Base-by-base conservation (phyloP, 2,113 vertebrate genomes). In the Maccullochella peelii region DNA sequence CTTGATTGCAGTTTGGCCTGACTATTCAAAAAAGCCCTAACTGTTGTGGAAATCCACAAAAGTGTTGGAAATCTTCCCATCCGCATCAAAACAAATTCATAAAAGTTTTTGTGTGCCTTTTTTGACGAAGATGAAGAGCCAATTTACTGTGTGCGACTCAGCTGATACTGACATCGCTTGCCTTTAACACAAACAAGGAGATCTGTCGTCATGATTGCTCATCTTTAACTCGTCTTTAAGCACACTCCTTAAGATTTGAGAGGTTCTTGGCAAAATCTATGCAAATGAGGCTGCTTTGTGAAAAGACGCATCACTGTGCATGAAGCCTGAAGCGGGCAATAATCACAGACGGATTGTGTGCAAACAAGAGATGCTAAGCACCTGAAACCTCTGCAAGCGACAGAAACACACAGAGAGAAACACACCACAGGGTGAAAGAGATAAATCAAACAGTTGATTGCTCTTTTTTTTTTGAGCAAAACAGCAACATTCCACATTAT, bases 321-420 rank as follows among this genome's bases (percentile, higher is more conserved):
- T 40, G 86, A 75, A 81, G 86, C 88, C 79, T 55, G 84, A 77
- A 91, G 89, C 84, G 68, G 72, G 88, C 88, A 90, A 90, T 93
- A 95, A 95, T 95, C 94, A 96, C 88, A 89, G 90, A 38, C 59
- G 77, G 87, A 94, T 95, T 94, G 93, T 95, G 94, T 94, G 92
- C 94, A 95, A 95, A 95, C 93, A 96, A 95, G 94, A 89, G 93
- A 86, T 79, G 87, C 90, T 94, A 92, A 95, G 90, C 83, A 93
- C 90, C 85, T 90, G 77, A 84, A 91, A 90, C 84, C 86, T 84
- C 85, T 54, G 82, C 69, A 8, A 87, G 86, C 61, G 38, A 87
- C 73, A 75, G 73, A 75, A 58, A 89, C 77, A 77, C 71, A 75
- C 55, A 84, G 42, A 49, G 77, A 68, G 50, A 79, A 68, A 85